A percentile compares a stretch with the other conserved stretches of the same genome.
Evolutionary conservation across 2,113 vertebrate species (phyloP).

Genomic region (Lates calcarifer): DNA sequence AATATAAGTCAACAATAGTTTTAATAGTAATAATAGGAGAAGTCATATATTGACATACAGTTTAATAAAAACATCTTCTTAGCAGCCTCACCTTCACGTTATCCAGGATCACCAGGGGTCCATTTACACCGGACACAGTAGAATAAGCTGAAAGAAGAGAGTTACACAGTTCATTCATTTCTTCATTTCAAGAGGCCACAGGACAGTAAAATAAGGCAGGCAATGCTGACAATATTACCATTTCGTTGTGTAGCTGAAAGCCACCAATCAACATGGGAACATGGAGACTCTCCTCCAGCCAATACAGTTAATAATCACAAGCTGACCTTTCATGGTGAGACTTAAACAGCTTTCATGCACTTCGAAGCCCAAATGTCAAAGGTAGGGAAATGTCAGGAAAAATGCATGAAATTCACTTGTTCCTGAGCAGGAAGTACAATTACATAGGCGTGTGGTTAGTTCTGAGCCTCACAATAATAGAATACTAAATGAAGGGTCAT

Average conservation of each 20-base stretch:
- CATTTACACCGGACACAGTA: constrained; percentile 88
- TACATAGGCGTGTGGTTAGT: constrained; percentile 1
- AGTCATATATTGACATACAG: background rate
- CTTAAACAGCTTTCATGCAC: constrained; percentile 71
- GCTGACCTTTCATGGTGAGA: constrained; percentile 74
- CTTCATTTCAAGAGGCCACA: constrained; percentile 20
- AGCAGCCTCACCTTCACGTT: constrained; percentile 85
- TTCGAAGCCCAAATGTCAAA: constrained; percentile 78
- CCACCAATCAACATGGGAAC: constrained; percentile 45
- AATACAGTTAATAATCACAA: constrained; percentile 61
- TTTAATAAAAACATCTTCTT: background rate
- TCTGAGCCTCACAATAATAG: constrained; percentile 21
- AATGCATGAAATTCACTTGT: constrained; percentile 59
- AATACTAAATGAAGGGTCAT: constrained; percentile 28
- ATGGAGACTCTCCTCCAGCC: constrained; percentile 27
- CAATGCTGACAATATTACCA: background rate
- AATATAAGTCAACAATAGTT: background rate
- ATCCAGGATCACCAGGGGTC: constrained; percentile 88
- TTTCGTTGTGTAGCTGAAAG: constrained; percentile 40
- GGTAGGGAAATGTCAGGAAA: constrained; percentile 69
- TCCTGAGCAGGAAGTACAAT: constrained; percentile 20
- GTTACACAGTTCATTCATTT: constrained; percentile 8
- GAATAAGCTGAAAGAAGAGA: constrained; percentile 83
- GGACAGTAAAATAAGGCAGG: constrained; percentile 20
- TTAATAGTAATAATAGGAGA: background rate